Percentiles rank a stretch among this genome's conserved stretches.
These are phyloP conservation scores for Ectemnius cavifrons DNA, from an alignment of 2,888 invertebrate species.

Conservation along the genomic window DNA sequence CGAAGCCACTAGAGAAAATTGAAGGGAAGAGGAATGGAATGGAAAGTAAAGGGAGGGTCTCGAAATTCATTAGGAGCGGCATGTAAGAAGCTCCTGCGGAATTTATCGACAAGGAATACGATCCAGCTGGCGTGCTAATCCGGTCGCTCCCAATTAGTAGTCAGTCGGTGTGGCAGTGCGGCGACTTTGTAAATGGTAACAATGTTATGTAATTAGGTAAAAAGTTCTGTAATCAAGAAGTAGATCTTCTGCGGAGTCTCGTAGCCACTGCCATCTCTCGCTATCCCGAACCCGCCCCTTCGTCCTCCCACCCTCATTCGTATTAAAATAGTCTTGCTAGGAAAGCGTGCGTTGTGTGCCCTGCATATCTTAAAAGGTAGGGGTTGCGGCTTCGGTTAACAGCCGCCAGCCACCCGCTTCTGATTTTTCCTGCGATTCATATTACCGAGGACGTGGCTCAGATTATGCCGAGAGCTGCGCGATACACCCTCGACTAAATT, in stretches of 20 bases:
- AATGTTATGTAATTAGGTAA: constrained; percentile 77
- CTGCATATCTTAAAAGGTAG: constrained; percentile 74
- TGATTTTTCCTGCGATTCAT: constrained; percentile 69
- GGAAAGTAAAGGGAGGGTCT: too few species aligned
- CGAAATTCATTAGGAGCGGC: too few species aligned
- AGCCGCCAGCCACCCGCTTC: constrained; percentile 41
- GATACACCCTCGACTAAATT: constrained; percentile 43
- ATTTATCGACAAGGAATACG: constrained; percentile 58
- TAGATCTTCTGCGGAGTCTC: constrained; percentile 73
- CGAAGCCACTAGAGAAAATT: too few species aligned
- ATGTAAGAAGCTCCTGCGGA: constrained; percentile 32
- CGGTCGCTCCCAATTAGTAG: constrained; percentile 72
- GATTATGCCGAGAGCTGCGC: constrained; percentile 46
- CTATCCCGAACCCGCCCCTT: constrained; percentile 21
- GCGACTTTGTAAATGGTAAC: constrained; percentile 77
- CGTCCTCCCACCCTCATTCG: constrained; percentile 65
- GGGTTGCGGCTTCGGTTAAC: constrained; percentile 55
- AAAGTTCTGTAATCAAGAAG: constrained; percentile 78
- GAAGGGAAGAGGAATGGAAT: too few species aligned
- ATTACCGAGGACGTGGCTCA: constrained; percentile 49
- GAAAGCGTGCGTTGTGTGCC: constrained; percentile 69
- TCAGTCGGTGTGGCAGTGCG: constrained; percentile 66
- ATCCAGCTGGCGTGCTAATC: constrained; percentile 65
- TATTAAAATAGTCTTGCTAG: constrained; percentile 75
- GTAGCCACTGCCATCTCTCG: constrained; percentile 43